Percentiles rank a stretch among this genome's conserved stretches.
Evolutionary conservation across 2,888 invertebrate species (phyloP).

Genomic region (Brachyptera risi): DNA sequence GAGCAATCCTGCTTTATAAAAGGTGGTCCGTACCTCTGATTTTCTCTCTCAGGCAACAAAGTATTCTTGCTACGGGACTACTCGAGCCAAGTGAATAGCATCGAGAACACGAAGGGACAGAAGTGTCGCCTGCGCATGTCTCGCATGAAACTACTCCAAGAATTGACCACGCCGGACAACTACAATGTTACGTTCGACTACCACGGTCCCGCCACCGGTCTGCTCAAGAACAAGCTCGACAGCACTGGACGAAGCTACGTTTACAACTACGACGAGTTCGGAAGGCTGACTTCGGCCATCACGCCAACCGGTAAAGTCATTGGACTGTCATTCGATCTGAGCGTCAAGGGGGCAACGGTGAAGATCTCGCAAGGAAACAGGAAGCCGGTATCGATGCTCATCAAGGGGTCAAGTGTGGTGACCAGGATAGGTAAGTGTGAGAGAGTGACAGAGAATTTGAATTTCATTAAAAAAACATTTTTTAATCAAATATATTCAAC

Average conservation of each 20-base stretch:
- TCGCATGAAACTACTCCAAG: slow-evolving; percentile 86
- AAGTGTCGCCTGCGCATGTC: slow-evolving; percentile 89
- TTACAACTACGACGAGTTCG: slow-evolving; percentile 93
- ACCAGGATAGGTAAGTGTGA: no score
- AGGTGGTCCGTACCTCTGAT: no score
- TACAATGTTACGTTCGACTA: slow-evolving; percentile 93
- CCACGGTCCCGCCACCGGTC: slow-evolving; percentile 75
- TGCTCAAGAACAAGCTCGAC: slow-evolving; percentile 83
- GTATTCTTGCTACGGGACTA: slow-evolving; percentile 79
- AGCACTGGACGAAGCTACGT: slow-evolving; percentile 87
- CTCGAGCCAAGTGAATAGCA: slow-evolving; percentile 85
- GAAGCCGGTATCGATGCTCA: slow-evolving; percentile 78
- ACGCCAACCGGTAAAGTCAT: slow-evolving; percentile 88
- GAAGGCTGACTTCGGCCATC: slow-evolving; percentile 83
- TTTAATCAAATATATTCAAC: no score
- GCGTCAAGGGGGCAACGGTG: slow-evolving; percentile 84
- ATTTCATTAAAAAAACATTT: no score
- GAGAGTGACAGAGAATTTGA: no score
- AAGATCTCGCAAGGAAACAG: slow-evolving; percentile 78
- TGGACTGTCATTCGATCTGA: slow-evolving; percentile 82
- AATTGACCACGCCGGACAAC: slow-evolving; percentile 86
- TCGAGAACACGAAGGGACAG: slow-evolving; percentile 90
- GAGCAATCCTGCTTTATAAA: no score
- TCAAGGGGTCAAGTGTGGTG: slow-evolving; percentile 81
- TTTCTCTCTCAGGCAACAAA: slow-evolving; percentile 65